Percentiles rank a stretch among this genome's conserved stretches.
Evolutionary conservation across 2,888 invertebrate species (phyloP).

Genomic region (Chymomyza amoena): DNA sequence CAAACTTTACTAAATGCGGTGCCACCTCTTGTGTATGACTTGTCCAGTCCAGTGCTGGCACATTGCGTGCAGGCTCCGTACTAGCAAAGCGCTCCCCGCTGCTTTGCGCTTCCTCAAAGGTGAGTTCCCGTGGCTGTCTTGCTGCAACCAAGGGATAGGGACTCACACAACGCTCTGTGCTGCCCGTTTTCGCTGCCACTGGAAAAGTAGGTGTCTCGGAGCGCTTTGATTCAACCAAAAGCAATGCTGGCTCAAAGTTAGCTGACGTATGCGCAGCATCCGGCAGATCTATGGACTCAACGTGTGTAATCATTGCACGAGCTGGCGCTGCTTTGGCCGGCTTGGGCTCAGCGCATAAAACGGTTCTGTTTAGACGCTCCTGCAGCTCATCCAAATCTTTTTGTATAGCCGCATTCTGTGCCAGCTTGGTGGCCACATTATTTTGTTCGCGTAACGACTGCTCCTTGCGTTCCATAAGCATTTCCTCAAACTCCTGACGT

Average conservation of each 20-base stretch:
- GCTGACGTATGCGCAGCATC: constrained; percentile 18
- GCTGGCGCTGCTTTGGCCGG: neutral
- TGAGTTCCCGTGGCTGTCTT: neutral
- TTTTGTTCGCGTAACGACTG: constrained; percentile 59
- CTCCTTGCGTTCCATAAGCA: constrained; percentile 75
- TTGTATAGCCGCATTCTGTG: constrained; percentile 51
- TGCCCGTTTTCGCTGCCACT: constrained; percentile 88
- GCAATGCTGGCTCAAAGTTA: constrained; percentile 21
- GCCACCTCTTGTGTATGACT: constrained; percentile 89
- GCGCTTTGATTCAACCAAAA: constrained; percentile 78
- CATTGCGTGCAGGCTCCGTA: neutral
- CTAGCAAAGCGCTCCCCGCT: neutral
- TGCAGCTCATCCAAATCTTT: constrained; percentile 58
- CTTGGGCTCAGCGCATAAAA: constrained; percentile 2
- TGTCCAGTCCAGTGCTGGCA: constrained; percentile 54
- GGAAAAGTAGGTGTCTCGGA: constrained; percentile 96
- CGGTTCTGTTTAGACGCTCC: constrained; percentile 40
- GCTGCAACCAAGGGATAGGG: constrained; percentile 50
- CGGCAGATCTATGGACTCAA: constrained; percentile 42
- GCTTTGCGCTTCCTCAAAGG: neutral
- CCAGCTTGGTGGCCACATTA: constrained; percentile 38
- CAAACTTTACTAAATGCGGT: constrained; percentile 89
- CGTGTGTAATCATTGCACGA: constrained; percentile 23
- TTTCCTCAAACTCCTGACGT: constrained; percentile 77
- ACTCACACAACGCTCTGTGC: constrained; percentile 81